Percentiles rank a stretch among this genome's conserved stretches.
These are phyloP conservation scores for Tetragnatha versicolor DNA, from an alignment of 1,140 invertebrate genomes.

Conservation along the genomic window DNA sequence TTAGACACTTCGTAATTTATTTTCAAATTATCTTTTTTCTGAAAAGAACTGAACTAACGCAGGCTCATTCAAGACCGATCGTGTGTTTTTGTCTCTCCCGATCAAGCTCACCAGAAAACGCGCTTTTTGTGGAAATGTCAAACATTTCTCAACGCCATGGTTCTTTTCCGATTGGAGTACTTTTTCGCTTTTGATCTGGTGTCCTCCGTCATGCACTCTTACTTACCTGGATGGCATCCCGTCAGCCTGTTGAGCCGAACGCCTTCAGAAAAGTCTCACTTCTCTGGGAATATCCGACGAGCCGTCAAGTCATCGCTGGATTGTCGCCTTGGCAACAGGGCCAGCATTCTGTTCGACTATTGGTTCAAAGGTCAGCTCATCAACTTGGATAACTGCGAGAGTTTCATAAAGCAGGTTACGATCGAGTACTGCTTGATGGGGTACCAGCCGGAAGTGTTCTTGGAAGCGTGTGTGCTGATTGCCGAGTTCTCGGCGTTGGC, in stretches of 20 bases:
- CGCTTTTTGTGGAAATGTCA: no score
- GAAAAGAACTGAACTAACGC: no score
- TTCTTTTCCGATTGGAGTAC: neutral
- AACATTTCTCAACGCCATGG: no score
- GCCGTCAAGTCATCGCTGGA: neutral
- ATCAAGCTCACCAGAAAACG: no score
- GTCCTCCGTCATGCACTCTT: neutral
- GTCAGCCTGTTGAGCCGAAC: neutral
- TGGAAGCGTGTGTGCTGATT: neutral
- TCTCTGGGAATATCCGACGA: neutral
- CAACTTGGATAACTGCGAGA: neutral
- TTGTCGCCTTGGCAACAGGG: neutral
- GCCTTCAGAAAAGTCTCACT: neutral
- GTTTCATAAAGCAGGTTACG: neutral
- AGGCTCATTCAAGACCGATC: no score
- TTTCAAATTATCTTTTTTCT: no score
- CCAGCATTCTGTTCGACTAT: neutral
- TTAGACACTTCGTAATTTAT: no score
- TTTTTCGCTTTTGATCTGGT: constrained; percentile 6
- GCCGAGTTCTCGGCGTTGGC: neutral
- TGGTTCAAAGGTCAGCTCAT: constrained; percentile 25
- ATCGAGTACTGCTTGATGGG: constrained; percentile 1
- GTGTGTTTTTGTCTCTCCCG: no score
- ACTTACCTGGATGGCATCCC: neutral
- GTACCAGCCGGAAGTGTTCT: neutral